Evolutionary conservation across 64 coral and sea anemone species (phyloP).

Genomic region (Montipora sp.): DNA sequence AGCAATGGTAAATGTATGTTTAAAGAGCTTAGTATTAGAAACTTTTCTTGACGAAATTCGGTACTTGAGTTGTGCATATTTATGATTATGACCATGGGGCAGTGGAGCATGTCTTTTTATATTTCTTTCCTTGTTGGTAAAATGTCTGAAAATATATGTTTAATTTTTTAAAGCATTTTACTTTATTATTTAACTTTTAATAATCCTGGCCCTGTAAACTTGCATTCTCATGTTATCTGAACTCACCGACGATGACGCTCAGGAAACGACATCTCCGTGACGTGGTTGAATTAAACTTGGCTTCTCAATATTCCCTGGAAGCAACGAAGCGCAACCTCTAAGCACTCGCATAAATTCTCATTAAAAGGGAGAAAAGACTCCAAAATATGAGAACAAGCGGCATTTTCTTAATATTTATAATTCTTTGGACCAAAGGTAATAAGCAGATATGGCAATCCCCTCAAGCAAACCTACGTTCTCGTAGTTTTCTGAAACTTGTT

Average conservation of each 20-base stretch:
- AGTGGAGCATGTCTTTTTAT: not conserved
- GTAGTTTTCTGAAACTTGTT: no score
- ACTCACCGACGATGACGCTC: not conserved
- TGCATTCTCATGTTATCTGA: not conserved
- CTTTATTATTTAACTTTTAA: not conserved
- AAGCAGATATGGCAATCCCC: no score
- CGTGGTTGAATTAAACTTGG: not conserved
- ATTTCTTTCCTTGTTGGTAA: not conserved
- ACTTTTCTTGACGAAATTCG: not conserved
- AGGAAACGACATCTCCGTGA: not conserved
- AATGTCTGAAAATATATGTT: not conserved
- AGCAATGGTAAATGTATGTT: not conserved
- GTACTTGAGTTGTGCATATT: not conserved
- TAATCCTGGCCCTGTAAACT: not conserved
- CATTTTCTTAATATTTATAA: no score
- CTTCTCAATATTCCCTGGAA: not conserved
- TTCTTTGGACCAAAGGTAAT: no score
- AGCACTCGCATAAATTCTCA: not conserved
- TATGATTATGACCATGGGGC: not conserved
- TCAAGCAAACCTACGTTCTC: no score
- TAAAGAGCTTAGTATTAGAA: not conserved
- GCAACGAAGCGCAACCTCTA: not conserved
- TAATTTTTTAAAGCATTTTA: not conserved
- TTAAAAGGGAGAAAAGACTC: not conserved
- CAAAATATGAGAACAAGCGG: no score